Evolutionary conservation across 1,140 invertebrate genomes (phyloP), one percentile per base, ranked within the genome.

Genomic region (Zaprionus ornatus): DNA sequence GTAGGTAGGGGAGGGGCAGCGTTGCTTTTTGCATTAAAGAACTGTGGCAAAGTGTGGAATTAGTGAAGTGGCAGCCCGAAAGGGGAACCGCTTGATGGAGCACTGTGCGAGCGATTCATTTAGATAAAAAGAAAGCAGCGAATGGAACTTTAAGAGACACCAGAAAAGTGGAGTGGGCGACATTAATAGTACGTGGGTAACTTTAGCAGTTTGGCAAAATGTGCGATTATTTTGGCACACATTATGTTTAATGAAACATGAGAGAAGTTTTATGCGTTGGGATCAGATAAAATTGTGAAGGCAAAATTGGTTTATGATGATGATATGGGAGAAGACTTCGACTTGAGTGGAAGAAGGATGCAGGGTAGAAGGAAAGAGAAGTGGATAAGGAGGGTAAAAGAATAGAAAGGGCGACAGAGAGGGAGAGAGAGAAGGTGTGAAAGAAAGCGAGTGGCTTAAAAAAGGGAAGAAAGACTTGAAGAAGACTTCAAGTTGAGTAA

Each of bases 241-340:
- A 50, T 50, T 50, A 50, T 19, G 45, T 50, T 50, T 50, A 50
- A 50, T 50, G 45, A 50, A 50, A 50, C 45, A 50, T 50, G 45
- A 1, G 12, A 50, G 45, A 50, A 50, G 45, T 50, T 50, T 45
- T 10, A 45, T 9, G 40, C 40, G 40, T 3, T 10, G n/a, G 6
- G 6, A 45, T 17, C 45, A 23, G 19, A 21, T 50, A 12, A 50
- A 50, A 12, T 23, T 50, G 19, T 50, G 10, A 23, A 10, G 10
- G 21, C 2, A 12, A 50, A 50, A 50, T 50, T 50, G 45, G 19
- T 56, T 62, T 61, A 42, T 48, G 64, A 61, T 42, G 45, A 48
- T 48, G 19, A 21, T 48, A 19, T 3, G 9, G 37, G 15, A 13
- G 35, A 37, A 37, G 0, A 37, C 35, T 37, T 37, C 3, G 13